Conservation (phyloP, 2,888 invertebrate species). For the Argyresthia albistria region DNA sequence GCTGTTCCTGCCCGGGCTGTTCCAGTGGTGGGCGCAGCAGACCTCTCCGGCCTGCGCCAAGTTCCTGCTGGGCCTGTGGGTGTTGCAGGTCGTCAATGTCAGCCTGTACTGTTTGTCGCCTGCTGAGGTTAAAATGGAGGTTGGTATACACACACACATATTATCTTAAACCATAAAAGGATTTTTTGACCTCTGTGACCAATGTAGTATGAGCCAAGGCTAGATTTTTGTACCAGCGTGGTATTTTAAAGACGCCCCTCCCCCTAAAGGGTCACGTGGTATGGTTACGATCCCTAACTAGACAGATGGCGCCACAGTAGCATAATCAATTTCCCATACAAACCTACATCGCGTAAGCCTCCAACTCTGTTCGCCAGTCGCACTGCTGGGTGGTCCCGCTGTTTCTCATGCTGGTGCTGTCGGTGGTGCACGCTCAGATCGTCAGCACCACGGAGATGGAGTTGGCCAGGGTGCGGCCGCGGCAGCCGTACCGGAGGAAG, state of each 20-base stretch:
- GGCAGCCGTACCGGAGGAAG: conserved; percentile 45
- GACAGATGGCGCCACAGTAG: too few relatives aligned
- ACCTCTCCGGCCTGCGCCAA: conserved; percentile 84
- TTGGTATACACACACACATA: conserved; percentile 12
- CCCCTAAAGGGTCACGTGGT: too few relatives aligned
- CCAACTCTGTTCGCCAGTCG: conserved; percentile 24
- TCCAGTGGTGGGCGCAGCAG: conserved; percentile 93
- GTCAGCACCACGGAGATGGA: conserved; percentile 67
- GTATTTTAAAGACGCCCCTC: too few relatives aligned
- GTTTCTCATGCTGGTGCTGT: conserved; percentile 56
- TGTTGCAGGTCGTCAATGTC: conserved; percentile 79
- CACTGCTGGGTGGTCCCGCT: conserved; percentile 59
- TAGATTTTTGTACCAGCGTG: too few relatives aligned
- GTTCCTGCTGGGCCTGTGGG: conserved; percentile 83
- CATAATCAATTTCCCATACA: too few relatives aligned
- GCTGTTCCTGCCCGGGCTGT: conserved; percentile 86
- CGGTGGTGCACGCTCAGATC: conserved; percentile 63
- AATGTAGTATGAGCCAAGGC: too few relatives aligned
- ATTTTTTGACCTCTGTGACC: too few relatives aligned
- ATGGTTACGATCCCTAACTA: too few relatives aligned
- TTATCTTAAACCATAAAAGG: too few relatives aligned
- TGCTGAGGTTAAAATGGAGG: conserved; percentile 63
- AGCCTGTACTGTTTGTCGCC: conserved; percentile 65
- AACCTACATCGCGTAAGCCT: too few relatives aligned
- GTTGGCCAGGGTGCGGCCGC: conserved; percentile 51